Percentiles rank a stretch among this genome's conserved stretches.
phyloP scores from a whole-genome alignment of 1,140 invertebrate genomes.

The Drosophila repletoides region DNA sequence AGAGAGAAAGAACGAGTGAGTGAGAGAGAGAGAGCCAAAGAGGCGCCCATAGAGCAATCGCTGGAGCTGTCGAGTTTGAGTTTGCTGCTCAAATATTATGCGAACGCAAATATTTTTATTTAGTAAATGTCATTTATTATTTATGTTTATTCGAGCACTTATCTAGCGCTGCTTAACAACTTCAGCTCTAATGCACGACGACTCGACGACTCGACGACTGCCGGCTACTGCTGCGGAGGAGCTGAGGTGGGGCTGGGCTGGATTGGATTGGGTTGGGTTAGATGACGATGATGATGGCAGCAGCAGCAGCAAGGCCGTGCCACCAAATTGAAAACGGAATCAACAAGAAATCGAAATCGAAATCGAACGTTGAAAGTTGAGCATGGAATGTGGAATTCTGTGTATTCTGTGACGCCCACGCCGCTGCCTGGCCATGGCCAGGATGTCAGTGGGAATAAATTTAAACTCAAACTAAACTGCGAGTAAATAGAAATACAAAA shows the following conservation, averaged over 20 bases:
- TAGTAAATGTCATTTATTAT: conserved; percentile 83
- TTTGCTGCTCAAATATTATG: conserved; percentile 82
- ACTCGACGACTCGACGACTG: conserved; percentile 6
- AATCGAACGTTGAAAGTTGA: conserved; percentile 50
- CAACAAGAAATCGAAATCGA: conserved; percentile 59
- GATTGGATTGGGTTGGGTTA: neutral
- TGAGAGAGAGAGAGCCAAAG: conserved; percentile 43
- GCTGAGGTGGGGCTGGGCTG: neutral
- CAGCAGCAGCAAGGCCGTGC: conserved; percentile 54
- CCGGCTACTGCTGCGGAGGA: neutral
- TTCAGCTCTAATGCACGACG: conserved; percentile 75
- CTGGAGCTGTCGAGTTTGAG: conserved; percentile 77
- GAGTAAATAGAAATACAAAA: conserved; percentile 80
- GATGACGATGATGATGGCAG: neutral
- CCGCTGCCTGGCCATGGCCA: conserved; percentile 15
- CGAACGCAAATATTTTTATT: conserved; percentile 82
- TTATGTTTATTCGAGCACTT: conserved; percentile 82
- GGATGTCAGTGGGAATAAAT: conserved; percentile 67
- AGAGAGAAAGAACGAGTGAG: neutral
- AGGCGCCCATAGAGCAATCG: conserved; percentile 67
- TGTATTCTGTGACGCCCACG: conserved; percentile 43
- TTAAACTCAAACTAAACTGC: conserved; percentile 80
- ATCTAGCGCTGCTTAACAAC: conserved; percentile 82
- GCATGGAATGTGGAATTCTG: conserved; percentile 19
- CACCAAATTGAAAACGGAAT: conserved; percentile 67